Evolutionary conservation across 1,140 invertebrate genomes (phyloP).

Genomic region (Leptinotarsa defecta): DNA sequence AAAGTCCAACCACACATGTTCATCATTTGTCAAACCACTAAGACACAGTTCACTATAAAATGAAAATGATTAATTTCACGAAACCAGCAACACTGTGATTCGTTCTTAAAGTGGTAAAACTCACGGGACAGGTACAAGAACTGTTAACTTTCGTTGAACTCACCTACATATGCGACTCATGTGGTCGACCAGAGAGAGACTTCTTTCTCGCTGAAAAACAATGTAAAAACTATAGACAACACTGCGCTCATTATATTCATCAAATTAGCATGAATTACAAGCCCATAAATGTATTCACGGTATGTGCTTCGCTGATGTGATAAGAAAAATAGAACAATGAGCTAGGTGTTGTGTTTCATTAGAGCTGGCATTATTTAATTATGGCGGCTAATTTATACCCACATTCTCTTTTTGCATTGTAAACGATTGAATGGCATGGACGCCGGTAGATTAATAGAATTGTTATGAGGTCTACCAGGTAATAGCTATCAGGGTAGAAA

Average conservation of each 20-base stretch:
- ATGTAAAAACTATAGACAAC: neutral
- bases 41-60: too few species aligned
- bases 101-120: neutral
- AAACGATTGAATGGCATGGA: neutral
- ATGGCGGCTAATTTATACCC: neutral
- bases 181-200: neutral
- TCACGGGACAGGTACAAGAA: neutral
- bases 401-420: neutral
- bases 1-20: too few species aligned
- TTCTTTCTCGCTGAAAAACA: neutral
- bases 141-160: conserved; percentile 5
- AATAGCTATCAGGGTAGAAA: too few species aligned
- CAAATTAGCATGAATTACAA: conserved; percentile 5
- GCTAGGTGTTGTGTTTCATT: conserved; percentile 7
- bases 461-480: too few species aligned
- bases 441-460: too few species aligned
- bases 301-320: conserved; percentile 14
- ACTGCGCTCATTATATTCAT: conserved; percentile 6
- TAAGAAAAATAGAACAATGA: conserved; percentile 19
- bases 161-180: neutral
- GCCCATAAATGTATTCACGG: conserved; percentile 15
- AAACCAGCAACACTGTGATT: neutral
- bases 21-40: too few species aligned
- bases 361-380: neutral
- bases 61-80: too few species aligned